Percentiles rank a stretch among this genome's conserved stretches.
Conservation (phyloP, 2,888 invertebrate species). For the Argyra leucocephala region DNA sequence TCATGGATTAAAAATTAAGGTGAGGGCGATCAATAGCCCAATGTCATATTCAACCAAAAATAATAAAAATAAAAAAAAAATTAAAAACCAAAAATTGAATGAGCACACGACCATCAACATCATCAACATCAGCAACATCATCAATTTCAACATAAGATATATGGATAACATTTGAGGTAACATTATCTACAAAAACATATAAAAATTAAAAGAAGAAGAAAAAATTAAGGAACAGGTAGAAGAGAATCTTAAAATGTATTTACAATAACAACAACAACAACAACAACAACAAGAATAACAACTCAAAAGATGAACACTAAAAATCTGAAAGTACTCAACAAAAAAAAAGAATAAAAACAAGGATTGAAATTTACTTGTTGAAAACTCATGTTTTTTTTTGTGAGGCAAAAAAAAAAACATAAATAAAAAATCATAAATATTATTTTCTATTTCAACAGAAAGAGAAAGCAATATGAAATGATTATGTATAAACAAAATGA, state of each 20-base stretch:
- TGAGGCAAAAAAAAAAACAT: not conserved
- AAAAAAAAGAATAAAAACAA: not conserved
- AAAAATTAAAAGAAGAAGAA: not conserved
- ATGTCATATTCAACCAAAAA: not conserved
- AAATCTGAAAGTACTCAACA: not conserved
- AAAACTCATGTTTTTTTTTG: slow-evolving; percentile 2
- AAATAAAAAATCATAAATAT: not conserved
- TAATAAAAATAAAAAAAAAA: not conserved
- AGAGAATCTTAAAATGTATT: not conserved
- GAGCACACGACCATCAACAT: slow-evolving; percentile 3
- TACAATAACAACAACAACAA: not conserved
- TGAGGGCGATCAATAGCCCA: slow-evolving; percentile 8
- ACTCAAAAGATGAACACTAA: not conserved
- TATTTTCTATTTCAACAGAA: not conserved
- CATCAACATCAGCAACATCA: not conserved
- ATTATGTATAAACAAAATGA: too few relatives aligned
- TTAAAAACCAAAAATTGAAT: not conserved
- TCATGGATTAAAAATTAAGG: slow-evolving; percentile 5
- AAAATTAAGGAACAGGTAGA: not conserved
- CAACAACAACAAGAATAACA: not conserved
- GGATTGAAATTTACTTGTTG: not conserved
- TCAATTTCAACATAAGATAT: not conserved
- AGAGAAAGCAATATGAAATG: too few relatives aligned
- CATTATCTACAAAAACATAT: not conserved
- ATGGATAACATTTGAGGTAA: slow-evolving; percentile 6